Evolutionary conservation across 2,888 invertebrate genomes (phyloP), one percentile per base, ranked within the genome.

Genomic region (Xestia sexstrigata): DNA sequence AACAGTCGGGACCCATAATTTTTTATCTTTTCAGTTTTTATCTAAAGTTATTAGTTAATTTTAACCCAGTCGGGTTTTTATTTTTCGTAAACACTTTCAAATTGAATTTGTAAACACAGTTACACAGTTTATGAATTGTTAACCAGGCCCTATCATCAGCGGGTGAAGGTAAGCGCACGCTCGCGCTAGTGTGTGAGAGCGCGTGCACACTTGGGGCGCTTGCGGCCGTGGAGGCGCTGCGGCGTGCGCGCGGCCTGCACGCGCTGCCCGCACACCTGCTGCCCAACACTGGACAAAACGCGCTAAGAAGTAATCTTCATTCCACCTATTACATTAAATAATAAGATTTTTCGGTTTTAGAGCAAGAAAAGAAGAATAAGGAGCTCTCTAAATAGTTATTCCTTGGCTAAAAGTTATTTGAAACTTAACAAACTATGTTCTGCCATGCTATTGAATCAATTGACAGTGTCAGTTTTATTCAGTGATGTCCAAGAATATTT

Each of bases 171-270:
- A 89, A 86, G 0, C 94, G 93, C 8, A 91, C 93, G 0, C 73
- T 95, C 11, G 82, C 92, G 3, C 58, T 94, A 6, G 77, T 95
- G 55, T 47, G 90, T 15, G 94, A 92, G 81, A 83, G 91, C 1
- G 93, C 92, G 2, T 91, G 86, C 7, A 78, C 8, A 47, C 20
- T n/a, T 55, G 76, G 0, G 0, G 85, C 89, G 42, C 90, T 96
- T 45, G 88, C 94, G 4, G 83, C 87, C 26, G 65, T 95, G 0
- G 96, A 96, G 77, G 95, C 95, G 0, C 82, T 94, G 68, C 86
- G 90, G 3, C 84, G 91, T 70, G 94, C 93, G 26, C 89, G 88
- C 74, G 83, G 86, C 4, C 49, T 87, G 67, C 91, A 91, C 82
- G 91, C 92, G 7, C 82, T 94, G 65, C 94, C 94, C 23, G 67